phyloP scores from a whole-genome alignment of 2,888 invertebrate species.

The Cerastis rubricosa region DNA sequence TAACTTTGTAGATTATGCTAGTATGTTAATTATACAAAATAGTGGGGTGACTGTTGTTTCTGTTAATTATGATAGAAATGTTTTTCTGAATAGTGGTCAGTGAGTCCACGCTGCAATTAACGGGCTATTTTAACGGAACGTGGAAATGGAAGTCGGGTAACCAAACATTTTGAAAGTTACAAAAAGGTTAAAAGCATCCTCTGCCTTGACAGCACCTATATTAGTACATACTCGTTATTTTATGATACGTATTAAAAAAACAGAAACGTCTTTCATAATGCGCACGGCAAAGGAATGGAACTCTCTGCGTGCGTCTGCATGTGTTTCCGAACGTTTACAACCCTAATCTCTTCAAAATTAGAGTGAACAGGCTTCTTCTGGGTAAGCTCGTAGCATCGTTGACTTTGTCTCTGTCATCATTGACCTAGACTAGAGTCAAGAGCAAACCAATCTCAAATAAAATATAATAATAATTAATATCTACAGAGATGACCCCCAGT shows the following conservation, averaged over 20 bases:
- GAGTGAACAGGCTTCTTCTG: too few species aligned
- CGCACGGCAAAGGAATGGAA: too few species aligned
- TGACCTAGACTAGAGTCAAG: too few species aligned
- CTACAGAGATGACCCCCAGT: background rate
- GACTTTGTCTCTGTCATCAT: too few species aligned
- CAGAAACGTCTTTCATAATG: background rate
- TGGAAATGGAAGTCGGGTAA: background rate
- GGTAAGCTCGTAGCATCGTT: too few species aligned
- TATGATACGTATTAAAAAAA: background rate
- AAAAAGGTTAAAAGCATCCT: background rate
- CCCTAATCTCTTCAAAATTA: too few species aligned
- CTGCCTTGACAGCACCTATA: background rate
- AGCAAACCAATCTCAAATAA: too few species aligned
- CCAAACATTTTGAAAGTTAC: background rate
- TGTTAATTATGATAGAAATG: conserved; percentile 20
- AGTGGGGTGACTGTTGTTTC: conserved; percentile 34
- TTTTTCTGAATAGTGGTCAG: background rate
- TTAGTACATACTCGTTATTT: background rate
- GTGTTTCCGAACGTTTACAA: too few species aligned
- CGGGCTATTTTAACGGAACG: background rate
- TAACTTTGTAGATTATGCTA: conserved; percentile 40
- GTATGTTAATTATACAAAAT: conserved; percentile 52
- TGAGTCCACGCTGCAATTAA: conserved; percentile 1
- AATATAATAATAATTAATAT: background rate
- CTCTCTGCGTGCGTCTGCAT: too few species aligned